These are phyloP conservation scores for Chloropsis cyanopogon DNA, from an alignment of 2,113 vertebrate genomes.

Conservation along the genomic window DNA sequence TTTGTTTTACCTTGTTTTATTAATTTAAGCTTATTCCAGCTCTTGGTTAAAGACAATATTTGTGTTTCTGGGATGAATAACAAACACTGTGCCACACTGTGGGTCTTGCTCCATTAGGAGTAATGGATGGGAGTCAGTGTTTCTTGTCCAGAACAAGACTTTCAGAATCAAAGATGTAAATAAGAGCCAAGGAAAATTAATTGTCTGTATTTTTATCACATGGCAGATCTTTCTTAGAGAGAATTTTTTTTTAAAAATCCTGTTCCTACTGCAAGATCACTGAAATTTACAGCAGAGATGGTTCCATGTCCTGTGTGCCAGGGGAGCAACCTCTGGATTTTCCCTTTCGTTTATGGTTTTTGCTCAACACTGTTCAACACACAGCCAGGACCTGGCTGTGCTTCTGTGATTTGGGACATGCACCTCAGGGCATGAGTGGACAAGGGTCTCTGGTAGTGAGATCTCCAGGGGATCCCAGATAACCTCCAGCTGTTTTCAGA, in stretches of 20 bases:
- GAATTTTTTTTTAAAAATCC: not conserved
- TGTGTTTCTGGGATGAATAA: constrained; percentile 16
- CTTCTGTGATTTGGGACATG: not conserved
- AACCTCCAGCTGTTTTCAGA: not conserved
- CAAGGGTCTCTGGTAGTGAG: not conserved
- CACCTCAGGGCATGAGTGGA: not conserved
- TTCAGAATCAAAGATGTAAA: constrained; percentile 24
- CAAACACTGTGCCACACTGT: not conserved
- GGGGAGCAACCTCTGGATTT: not conserved
- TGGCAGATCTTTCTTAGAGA: not conserved
- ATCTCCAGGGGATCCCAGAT: not conserved
- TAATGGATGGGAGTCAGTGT: not conserved
- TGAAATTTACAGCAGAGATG: not conserved
- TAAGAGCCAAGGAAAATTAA: constrained; percentile 22
- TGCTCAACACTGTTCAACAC: not conserved
- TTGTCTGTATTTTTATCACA: not conserved
- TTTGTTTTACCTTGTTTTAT: not conserved
- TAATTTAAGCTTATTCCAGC: not conserved
- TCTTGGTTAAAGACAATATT: constrained; percentile 16
- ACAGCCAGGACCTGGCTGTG: not conserved
- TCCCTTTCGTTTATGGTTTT: not conserved
- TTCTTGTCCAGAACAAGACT: not conserved
- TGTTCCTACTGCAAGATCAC: not conserved
- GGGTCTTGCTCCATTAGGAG: not conserved
- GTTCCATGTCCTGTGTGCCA: not conserved